These are phyloP conservation scores for Thaumetopoea pityocampa DNA, from an alignment of 1,140 invertebrate genomes.

Conservation along the genomic window DNA sequence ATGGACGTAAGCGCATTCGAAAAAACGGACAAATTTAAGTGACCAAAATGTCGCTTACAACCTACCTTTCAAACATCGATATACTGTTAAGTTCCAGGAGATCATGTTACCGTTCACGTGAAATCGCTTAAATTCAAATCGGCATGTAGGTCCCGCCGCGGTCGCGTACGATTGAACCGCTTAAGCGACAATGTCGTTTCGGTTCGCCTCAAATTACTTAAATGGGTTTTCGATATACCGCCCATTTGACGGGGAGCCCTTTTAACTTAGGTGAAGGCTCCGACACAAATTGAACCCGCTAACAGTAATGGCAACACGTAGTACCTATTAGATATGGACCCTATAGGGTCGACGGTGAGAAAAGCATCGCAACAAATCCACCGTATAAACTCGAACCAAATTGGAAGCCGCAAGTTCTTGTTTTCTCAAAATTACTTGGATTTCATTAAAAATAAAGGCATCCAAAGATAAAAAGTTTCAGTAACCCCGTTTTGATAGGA, in stretches of 20 bases:
- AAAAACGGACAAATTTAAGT: no score
- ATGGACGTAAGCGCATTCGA: no score
- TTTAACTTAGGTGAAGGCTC: conserved; percentile 43
- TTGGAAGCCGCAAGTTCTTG: conserved; percentile 5
- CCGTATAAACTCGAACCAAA: conserved; percentile 8
- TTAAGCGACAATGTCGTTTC: conserved; percentile 53
- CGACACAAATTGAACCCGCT: conserved; percentile 29
- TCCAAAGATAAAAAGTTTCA: conserved; percentile 8
- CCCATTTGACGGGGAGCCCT: conserved; percentile 37
- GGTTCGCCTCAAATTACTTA: conserved; percentile 55
- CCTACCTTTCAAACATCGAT: background rate
- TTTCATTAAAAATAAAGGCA: conserved; percentile 3
- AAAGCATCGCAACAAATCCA: conserved; percentile 11
- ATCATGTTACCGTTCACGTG: conserved; percentile 21
- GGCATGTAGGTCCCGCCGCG: conserved; percentile 35
- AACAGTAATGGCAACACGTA: conserved; percentile 22
- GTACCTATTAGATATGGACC: conserved; percentile 21
- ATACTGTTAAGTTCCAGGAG: background rate
- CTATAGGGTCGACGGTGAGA: conserved; percentile 15
- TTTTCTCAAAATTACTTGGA: background rate
- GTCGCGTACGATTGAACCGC: conserved; percentile 49
- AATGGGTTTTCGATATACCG: conserved; percentile 63
- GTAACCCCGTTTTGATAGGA: conserved; percentile 9
- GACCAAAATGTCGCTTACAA: no score
- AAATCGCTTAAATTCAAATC: conserved; percentile 43